Conservation (phyloP, 1,140 invertebrate species). For the Pogonomyrmex barbatus region DNA sequence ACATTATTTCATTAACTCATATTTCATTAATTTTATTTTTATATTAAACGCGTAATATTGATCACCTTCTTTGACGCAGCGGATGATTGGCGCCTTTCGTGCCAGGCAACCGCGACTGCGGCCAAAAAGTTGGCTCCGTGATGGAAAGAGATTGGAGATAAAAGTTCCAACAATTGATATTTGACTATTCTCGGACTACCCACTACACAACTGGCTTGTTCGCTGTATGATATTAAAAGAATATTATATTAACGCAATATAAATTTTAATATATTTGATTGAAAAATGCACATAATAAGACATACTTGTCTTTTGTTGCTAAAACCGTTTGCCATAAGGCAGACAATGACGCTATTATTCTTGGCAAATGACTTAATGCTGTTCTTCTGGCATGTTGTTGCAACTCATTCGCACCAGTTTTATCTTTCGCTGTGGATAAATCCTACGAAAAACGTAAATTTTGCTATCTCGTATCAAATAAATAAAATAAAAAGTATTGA, state of each 20-base stretch:
- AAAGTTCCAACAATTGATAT: slow-evolving; percentile 93
- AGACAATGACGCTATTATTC: slow-evolving; percentile 93
- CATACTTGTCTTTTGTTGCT: slow-evolving; percentile 85
- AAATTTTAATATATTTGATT: neutral
- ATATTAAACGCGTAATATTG: slow-evolving; percentile 6
- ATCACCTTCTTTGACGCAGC: slow-evolving; percentile 85
- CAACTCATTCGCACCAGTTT: slow-evolving; percentile 82
- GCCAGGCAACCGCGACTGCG: slow-evolving; percentile 96
- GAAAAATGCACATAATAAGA: slow-evolving; percentile 29
- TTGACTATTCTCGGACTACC: slow-evolving; percentile 90
- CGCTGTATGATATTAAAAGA: slow-evolving; percentile 71
- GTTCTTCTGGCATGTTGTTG: slow-evolving; percentile 90
- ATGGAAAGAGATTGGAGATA: slow-evolving; percentile 95
- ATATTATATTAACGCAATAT: slow-evolving; percentile 33
- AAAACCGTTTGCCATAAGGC: slow-evolving; percentile 92
- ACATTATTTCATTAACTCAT: neutral
- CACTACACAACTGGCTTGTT: slow-evolving; percentile 86
- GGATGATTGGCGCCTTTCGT: slow-evolving; percentile 89
- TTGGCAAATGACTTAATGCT: slow-evolving; percentile 92
- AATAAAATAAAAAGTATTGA: slow-evolving; percentile 23
- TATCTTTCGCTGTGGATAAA: slow-evolving; percentile 76
- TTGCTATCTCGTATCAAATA: neutral
- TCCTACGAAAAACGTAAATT: slow-evolving; percentile 71
- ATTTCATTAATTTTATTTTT: neutral
- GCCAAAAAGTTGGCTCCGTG: slow-evolving; percentile 94